Evolutionary conservation across 2,888 invertebrate species (phyloP).

Genomic region (Aphrophora alni): DNA sequence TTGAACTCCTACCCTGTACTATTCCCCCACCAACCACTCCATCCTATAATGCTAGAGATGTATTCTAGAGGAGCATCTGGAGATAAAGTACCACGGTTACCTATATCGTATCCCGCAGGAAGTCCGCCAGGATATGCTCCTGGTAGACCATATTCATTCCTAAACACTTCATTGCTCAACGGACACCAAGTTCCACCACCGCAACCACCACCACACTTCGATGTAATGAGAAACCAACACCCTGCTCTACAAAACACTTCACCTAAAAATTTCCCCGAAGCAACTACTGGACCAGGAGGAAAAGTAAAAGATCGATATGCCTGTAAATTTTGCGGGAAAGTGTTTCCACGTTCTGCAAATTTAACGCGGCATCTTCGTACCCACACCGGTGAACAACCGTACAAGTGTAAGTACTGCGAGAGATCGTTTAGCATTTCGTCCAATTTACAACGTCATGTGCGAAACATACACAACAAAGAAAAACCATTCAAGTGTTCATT

Average conservation of each 20-base stretch:
- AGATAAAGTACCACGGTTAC: conserved; percentile 65
- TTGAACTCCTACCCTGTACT: conserved; percentile 58
- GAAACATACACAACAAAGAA: conserved; percentile 99
- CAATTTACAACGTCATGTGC: conserved; percentile 96
- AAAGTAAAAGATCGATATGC: conserved; percentile 88
- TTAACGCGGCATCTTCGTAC: conserved; percentile 95
- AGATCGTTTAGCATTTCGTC: conserved; percentile 98
- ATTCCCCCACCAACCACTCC: conserved; percentile 68
- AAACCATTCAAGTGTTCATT: conserved; percentile 97
- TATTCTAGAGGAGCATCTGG: conserved; percentile 63
- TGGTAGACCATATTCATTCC: conserved; percentile 58
- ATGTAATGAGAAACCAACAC: conserved; percentile 56
- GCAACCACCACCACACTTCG: conserved; percentile 66
- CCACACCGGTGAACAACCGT: conserved; percentile 97
- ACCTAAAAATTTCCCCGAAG: conserved; percentile 34
- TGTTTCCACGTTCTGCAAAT: conserved; percentile 97
- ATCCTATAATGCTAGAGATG: conserved; percentile 76
- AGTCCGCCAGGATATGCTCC: conserved; percentile 59
- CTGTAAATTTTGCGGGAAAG: conserved; percentile 97
- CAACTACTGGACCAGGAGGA: conserved; percentile 60
- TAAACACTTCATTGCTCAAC: conserved; percentile 59
- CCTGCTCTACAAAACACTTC: conserved; percentile 45
- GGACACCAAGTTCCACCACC: conserved; percentile 56
- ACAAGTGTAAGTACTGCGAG: conserved; percentile 98
- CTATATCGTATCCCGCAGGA: conserved; percentile 63